Evolutionary conservation across 1,140 invertebrate genomes (phyloP), one percentile per base, ranked within the genome.

Genomic region (Eubasilissa regina): DNA sequence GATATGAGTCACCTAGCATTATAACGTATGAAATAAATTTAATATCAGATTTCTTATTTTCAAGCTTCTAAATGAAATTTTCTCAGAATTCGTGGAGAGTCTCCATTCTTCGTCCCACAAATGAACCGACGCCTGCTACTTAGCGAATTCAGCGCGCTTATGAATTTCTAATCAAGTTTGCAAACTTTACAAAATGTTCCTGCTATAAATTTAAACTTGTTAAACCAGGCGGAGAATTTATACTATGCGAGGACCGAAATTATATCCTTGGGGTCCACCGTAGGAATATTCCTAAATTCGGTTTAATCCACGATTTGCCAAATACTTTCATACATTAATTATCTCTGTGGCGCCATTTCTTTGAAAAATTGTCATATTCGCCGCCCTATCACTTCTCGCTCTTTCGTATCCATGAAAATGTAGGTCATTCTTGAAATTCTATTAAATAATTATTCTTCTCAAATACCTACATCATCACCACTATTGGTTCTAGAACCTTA

Each of bases 81-180:
- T 1, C 25, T 35, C 25, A 35, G 25, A 58, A 58, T 15, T 58
- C 17, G 9, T 1, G 9, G n/a, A 21, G 25, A 62, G 8, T 62
- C 25, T 25, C 58, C 19, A n/a, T 68, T 15, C 64, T 45, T 68
- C 45, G 64, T 68, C n/a, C 64, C 35, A 15, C 25, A 68, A 68
- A 68, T 47, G 64, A 47, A 45, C 44, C 44, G 7, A 13, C 35
- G 13, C 64, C 11, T 15, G 13, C 44, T 68, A 19, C 44, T 45
- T n/a, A 19, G 64, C 64, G 64, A 68, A 47, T 68, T 45, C 35
- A 45, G 45, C 64, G 64, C 64, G 64, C 45, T 68, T 68, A 68
- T 68, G 64, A 68, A 68, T 68, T 45, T 47, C 64, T 68, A 68
- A 68, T 68, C 64, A 68, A 68, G 64, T 68, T 68, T 45, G 35